A percentile compares a stretch with the other conserved stretches of the same genome.
Conservation (phyloP, 1,140 invertebrate genomes). For the Euura saliciscinereae region DNA sequence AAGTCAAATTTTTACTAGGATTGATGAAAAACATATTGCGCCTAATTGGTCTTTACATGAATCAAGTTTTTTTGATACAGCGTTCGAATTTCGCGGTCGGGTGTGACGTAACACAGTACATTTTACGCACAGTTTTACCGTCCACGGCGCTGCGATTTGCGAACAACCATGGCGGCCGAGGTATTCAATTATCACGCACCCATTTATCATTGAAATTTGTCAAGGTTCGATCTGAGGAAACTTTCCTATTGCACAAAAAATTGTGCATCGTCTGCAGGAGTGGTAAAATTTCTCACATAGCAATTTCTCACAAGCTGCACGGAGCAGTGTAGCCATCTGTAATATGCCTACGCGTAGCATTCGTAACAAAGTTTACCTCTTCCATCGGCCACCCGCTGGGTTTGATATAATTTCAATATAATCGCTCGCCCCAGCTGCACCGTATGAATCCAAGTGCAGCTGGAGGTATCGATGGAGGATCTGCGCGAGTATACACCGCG, state of each 20-base stretch:
- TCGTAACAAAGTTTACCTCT: constrained; percentile 36
- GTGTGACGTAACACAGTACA: background rate
- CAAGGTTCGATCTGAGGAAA: no score
- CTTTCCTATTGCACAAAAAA: no score
- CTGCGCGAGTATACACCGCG: background rate
- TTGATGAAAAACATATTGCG: no score
- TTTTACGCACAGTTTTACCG: no score
- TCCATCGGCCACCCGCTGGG: constrained; percentile 25
- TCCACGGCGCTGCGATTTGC: no score
- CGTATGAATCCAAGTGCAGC: background rate
- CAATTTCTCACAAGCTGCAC: background rate
- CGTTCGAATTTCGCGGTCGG: background rate
- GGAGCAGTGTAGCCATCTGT: constrained; percentile 32
- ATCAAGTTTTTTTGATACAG: no score
- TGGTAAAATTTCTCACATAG: background rate
- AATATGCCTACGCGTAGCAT: constrained; percentile 42
- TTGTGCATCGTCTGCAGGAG: background rate
- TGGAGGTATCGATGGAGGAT: background rate
- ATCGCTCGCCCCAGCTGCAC: background rate
- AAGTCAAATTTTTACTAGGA: no score
- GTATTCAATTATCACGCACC: no score
- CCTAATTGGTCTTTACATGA: no score
- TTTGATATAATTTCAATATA: constrained; percentile 27
- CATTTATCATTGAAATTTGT: no score
- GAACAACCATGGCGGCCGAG: no score